Evolutionary conservation across 2,113 vertebrate species (phyloP).

Genomic region (Sinocyclocheilus rhinocerous): DNA sequence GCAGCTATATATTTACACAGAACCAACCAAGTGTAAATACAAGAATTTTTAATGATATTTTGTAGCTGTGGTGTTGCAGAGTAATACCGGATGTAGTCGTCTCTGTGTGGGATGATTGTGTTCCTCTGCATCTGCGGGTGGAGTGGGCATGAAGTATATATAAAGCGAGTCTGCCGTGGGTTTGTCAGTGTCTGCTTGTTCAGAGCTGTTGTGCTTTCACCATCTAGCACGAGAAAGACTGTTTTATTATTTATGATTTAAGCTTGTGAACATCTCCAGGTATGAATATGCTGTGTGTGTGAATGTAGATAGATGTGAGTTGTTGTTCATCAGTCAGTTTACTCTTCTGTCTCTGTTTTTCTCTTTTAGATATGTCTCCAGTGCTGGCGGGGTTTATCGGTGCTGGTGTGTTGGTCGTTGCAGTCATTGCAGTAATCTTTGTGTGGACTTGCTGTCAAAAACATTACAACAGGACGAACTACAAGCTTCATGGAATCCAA

Average conservation of each 20-base stretch:
- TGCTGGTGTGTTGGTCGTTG: conserved; percentile 89
- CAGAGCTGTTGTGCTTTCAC: neutral
- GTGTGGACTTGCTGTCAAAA: conserved; percentile 95
- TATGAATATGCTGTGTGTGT: neutral
- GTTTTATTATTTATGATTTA: neutral
- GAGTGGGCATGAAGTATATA: conserved; percentile 1
- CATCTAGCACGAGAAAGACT: neutral
- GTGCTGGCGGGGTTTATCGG: conserved; percentile 93
- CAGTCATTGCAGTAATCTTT: conserved; percentile 85
- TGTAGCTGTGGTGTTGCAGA: neutral
- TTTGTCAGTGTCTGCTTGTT: conserved; percentile 9
- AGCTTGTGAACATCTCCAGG: neutral
- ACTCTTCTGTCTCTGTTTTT: neutral
- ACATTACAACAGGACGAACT: conserved; percentile 79
- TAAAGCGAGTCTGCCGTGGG: neutral
- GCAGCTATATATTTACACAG: too few species aligned
- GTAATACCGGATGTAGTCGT: neutral
- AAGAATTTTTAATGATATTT: neutral
- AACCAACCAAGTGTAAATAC: neutral
- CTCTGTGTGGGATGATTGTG: neutral
- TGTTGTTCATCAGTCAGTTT: neutral
- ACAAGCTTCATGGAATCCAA: conserved; percentile 76
- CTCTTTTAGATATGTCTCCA: conserved; percentile 87
- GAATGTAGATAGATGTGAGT: neutral
- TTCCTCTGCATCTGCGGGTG: neutral